Evolutionary conservation across 2,113 vertebrate species (phyloP).

Genomic region (Serranochromis macrocephalus): DNA sequence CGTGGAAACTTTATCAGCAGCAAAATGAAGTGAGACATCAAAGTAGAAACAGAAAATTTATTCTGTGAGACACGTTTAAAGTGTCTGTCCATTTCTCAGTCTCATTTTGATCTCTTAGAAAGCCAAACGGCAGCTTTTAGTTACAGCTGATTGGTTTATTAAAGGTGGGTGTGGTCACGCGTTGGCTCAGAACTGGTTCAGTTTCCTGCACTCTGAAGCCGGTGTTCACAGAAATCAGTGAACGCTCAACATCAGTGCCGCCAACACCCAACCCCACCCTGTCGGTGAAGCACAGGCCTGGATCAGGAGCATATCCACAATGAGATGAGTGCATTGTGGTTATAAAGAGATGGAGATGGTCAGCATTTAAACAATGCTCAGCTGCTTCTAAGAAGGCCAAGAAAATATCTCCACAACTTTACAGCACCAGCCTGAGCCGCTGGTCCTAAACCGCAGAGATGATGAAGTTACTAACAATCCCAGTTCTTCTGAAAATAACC

Average conservation of each 20-base stretch:
- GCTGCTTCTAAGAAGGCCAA: not conserved
- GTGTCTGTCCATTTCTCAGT: not conserved
- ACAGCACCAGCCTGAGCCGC: rapidly evolving
- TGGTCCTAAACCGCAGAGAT: not conserved
- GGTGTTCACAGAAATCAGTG: not conserved
- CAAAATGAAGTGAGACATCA: not conserved
- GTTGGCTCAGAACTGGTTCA: not conserved
- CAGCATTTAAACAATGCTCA: not conserved
- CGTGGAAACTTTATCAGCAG: not conserved
- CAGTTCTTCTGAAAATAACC: not conserved
- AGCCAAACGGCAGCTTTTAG: not conserved
- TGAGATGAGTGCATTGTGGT: not conserved
- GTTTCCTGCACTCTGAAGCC: not conserved
- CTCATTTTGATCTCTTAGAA: not conserved
- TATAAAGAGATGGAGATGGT: rapidly evolving
- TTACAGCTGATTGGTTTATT: not conserved
- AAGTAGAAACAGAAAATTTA: rapidly evolving
- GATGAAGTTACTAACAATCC: not conserved
- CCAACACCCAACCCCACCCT: not conserved
- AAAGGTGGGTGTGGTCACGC: not conserved
- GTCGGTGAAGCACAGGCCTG: not conserved
- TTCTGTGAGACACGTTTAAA: not conserved
- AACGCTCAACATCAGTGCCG: not conserved
- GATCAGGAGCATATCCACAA: rapidly evolving
- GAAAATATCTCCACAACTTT: not conserved